Percentiles rank a stretch among this genome's conserved stretches.
Evolutionary conservation across 2,113 vertebrate genomes (phyloP).

Genomic region (Hylia prasina): DNA sequence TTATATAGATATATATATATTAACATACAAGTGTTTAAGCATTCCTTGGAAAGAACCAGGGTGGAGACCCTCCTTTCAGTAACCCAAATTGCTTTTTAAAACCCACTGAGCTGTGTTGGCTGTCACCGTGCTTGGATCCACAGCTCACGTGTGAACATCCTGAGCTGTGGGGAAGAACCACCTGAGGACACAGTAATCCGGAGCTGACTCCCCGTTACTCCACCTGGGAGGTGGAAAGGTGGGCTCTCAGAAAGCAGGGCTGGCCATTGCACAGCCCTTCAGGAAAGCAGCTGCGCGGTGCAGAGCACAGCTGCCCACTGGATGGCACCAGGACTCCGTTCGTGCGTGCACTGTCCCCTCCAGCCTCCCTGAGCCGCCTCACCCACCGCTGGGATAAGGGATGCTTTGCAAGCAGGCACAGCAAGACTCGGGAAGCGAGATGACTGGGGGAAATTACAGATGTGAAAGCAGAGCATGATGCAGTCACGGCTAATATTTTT

Average conservation of each 20-base stretch:
- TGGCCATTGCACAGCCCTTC: neutral
- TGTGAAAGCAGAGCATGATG: neutral
- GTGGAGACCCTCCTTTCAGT: neutral
- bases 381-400: fast-evolving
- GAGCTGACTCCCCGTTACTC: fast-evolving
- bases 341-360: fast-evolving
- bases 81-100: neutral
- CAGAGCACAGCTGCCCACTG: neutral
- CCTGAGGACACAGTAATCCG: fast-evolving
- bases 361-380: neutral
- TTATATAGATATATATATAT: no score
- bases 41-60: neutral
- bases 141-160: fast-evolving
- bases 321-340: neutral
- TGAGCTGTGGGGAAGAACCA: fast-evolving
- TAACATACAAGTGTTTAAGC: neutral
- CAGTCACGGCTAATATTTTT: fast-evolving
- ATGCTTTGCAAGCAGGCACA: neutral
- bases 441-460: neutral
- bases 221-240: neutral
- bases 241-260: neutral
- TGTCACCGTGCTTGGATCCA: fast-evolving
- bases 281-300: fast-evolving
- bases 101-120: no score
- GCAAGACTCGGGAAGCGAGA: neutral